These are phyloP conservation scores for Pseudococcus longispinus DNA, from an alignment of 2,888 invertebrate genomes.

Conservation along the genomic window DNA sequence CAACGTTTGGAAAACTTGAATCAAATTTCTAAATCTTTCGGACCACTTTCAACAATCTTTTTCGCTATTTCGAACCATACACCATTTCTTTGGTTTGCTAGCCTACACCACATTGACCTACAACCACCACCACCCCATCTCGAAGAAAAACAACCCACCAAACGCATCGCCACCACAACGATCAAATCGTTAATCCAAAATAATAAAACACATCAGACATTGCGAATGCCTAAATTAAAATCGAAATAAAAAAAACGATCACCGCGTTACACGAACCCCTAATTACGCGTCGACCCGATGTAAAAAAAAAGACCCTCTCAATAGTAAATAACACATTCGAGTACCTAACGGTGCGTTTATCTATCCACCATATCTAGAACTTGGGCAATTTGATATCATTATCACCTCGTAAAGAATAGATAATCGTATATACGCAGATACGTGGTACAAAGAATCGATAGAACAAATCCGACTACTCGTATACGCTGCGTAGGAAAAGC, in stretches of 20 bases:
- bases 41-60: too few species aligned
- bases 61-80: too few species aligned
- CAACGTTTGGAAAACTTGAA: too few species aligned
- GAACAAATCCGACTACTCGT: not conserved
- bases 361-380: not conserved
- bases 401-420: not conserved
- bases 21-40: too few species aligned
- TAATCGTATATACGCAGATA: not conserved
- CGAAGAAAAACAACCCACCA: too few species aligned
- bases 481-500: not conserved
- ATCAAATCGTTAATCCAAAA: not conserved
- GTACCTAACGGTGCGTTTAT: not conserved
- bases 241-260: not conserved
- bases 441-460: not conserved
- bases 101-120: too few species aligned
- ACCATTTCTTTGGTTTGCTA: too few species aligned
- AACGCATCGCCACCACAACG: not conserved
- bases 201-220: too few species aligned
- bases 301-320: not conserved
- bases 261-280: not conserved
- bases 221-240: not conserved
- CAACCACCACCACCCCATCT: too few species aligned
- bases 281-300: not conserved
- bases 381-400: constrained; percentile 5
- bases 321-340: not conserved